Evolutionary conservation across 2,888 invertebrate genomes (phyloP), one percentile per base, ranked within the genome.

Genomic region (Protodeltote pygarga): DNA sequence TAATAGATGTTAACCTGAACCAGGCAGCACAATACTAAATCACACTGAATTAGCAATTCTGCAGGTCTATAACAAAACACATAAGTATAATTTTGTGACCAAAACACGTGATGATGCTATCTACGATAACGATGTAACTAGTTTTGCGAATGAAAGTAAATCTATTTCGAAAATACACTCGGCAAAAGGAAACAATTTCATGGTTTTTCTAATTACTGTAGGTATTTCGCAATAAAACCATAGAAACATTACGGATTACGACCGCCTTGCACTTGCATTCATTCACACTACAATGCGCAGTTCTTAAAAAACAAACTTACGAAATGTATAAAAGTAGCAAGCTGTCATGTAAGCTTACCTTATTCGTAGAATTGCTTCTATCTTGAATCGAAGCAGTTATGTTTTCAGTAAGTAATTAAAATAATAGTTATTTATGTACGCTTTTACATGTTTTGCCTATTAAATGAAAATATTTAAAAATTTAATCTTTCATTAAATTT

Each of bases 251-350:
- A 60, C 52, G 52, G 45, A 46, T 57, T 16, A 33, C 15, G 19
- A 20, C 19, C 16, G 45, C 29, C 5, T 19, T 8, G 32, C 54
- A 47, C 46, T 46, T 34, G 47, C 13, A 24, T 40, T 31, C 17
- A 33, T 29, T 31, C 28, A 28, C 19, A 42, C 33, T 27, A 72
- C 75, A 73, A 77, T 74, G 70, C 57, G 52, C 47, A 8, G 32
- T 38, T 46, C 51, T 49, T 65, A 65, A 40, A 58, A 29, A 65
- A 55, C 46, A 9, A 66, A 62, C 49, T 40, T 32, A 41, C 34
- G 66, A 53, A 61, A 70, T 64, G 75, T 75, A 79, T 80, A 77
- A 67, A 81, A 73, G 70, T 65, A 53, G 46, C 48, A 52, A 42
- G 24, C 52, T 55, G 38, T 54, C 46, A 68, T 59, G 61, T 54